phyloP scores from a whole-genome alignment of 2,113 vertebrate genomes.

The Muntiacus muntjak region DNA sequence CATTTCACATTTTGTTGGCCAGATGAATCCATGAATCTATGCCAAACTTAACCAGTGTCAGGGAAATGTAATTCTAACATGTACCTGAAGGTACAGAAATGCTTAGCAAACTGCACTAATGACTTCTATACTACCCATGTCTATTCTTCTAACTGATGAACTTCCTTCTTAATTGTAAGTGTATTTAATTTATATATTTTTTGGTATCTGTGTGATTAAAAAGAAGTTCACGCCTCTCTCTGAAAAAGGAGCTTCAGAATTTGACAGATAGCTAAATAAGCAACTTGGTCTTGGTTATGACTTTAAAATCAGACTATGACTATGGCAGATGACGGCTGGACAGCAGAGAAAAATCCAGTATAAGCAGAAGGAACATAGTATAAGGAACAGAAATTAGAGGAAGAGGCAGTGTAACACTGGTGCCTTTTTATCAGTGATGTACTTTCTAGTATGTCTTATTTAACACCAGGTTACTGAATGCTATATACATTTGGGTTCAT shows the following conservation, averaged over 20 bases:
- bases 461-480: not conserved
- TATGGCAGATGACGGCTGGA: not conserved
- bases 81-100: not conserved
- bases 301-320: not conserved
- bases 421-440: not conserved
- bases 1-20: conserved; percentile 8
- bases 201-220: not conserved
- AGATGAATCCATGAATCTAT: not conserved
- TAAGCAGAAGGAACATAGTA: not conserved
- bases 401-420: not conserved
- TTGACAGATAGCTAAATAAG: not conserved
- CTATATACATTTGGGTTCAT: not conserved
- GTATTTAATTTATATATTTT: not conserved
- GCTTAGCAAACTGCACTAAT: not conserved
- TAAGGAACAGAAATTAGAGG: not conserved
- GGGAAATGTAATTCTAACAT: not conserved
- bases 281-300: not conserved
- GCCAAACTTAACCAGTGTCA: not conserved
- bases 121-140: not conserved
- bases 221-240: not conserved
- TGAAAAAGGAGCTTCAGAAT: not conserved
- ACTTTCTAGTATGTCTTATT: not conserved
- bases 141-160: not conserved
- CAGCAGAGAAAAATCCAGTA: not conserved
- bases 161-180: not conserved